phyloP scores from a whole-genome alignment of 1,140 invertebrate species.

The Sycobia sp. region DNA sequence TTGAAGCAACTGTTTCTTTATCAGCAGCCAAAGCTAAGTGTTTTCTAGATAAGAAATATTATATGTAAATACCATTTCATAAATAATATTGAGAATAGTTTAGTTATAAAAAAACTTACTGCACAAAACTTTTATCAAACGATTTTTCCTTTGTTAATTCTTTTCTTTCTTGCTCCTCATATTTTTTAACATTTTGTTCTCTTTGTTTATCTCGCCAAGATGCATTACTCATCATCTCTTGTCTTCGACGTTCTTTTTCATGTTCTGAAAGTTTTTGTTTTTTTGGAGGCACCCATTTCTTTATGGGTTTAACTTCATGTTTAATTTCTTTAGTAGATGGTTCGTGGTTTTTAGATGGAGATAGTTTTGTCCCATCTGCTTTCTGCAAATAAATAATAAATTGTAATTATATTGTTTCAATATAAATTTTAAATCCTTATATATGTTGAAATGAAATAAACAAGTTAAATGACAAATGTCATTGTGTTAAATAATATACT shows the following conservation, averaged over 20 bases:
- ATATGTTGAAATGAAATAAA: slow-evolving; percentile 6
- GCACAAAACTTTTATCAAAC: slow-evolving; percentile 64
- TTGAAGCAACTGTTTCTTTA: slow-evolving; percentile 71
- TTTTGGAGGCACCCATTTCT: slow-evolving; percentile 50
- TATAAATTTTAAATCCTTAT: slow-evolving; percentile 11
- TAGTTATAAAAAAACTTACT: slow-evolving; percentile 50
- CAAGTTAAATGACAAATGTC: too few relatives aligned
- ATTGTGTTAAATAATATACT: background rate
- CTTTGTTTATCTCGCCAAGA: slow-evolving; percentile 73
- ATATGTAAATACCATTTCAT: too few relatives aligned
- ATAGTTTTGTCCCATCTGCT: slow-evolving; percentile 59
- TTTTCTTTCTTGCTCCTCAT: slow-evolving; percentile 68
- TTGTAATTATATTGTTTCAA: slow-evolving; percentile 18
- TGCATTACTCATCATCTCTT: slow-evolving; percentile 85
- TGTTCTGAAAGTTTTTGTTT: slow-evolving; percentile 65
- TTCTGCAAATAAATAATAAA: slow-evolving; percentile 39
- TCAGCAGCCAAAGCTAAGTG: slow-evolving; percentile 72
- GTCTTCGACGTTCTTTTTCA: slow-evolving; percentile 73
- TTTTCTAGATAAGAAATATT: slow-evolving; percentile 57
- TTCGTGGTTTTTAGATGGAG: slow-evolving; percentile 32
- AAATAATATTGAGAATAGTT: background rate
- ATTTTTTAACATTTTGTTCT: slow-evolving; percentile 67
- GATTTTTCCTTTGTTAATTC: slow-evolving; percentile 63
- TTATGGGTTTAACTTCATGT: slow-evolving; percentile 39
- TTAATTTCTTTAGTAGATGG: slow-evolving; percentile 33